Evolutionary conservation across 2,888 invertebrate genomes (phyloP), one percentile per base, ranked within the genome.

Genomic region (Ditula angustiorana): DNA sequence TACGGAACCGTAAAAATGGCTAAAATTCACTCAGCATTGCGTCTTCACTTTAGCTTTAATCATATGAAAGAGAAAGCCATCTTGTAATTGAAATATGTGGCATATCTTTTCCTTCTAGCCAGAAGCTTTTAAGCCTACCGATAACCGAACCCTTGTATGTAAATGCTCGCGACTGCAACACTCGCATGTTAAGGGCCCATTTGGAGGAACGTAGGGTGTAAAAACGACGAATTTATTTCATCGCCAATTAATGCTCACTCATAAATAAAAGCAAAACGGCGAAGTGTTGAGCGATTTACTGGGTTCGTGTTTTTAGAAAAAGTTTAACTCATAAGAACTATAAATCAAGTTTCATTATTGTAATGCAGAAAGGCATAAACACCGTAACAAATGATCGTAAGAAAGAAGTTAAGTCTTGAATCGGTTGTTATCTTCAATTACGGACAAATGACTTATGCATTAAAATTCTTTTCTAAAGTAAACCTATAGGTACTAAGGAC

Each of bases 181-280:
- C 28, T 63, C 52, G 63, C 63, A 63, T 64, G 64, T 53, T 53
- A 10, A 0, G 16, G 24, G 28, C 5, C 53, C 53, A 64, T 64
- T 64, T 63, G 28, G 28, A 64, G 47, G 13, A 35, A 21, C 53
- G 58, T 16, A 46, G 58, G 59, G 64, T 64, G 64, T 64, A 64
- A 64, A 64, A 64, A 59, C 46, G 52, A 53, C 59, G 64, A 64
- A 64, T 64, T 64, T 64, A 64, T 64, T 64, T 64, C 58, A 64
- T 64, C 58, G 46, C 46, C 64, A 64, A 64, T 59, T 64, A 64
- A 64, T 64, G 64, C 59, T 59, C 44, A 47, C 13, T 53, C 59
- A 64, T 64, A 64, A 64, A 64, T 64, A 64, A 64, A 37, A 59
- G 46, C 7, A 30, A 59, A 64, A 59, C 64, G 53, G 46, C 53